Base-by-base conservation (phyloP, 2,888 invertebrate species). In the Sarcophaga subvicina region DNA sequence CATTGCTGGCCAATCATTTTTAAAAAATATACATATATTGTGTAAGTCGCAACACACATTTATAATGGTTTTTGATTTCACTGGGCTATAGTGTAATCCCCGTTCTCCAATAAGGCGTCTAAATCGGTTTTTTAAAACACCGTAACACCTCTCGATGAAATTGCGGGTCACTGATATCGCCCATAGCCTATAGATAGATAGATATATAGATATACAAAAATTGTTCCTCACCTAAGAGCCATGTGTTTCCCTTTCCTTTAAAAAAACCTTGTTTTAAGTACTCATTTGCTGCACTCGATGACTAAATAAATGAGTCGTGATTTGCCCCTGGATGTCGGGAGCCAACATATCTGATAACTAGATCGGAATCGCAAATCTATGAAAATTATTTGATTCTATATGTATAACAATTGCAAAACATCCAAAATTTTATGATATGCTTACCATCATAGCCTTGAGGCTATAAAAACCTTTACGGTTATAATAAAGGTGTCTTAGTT, bases 401-500 rank as follows among this genome's bases (percentile, higher is more conserved):
- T 3, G 25, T 25, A 25, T 3, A 25, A 25, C 22, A 22, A 22
- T 22, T 22, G 22, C 22, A 22, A 22, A 22, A 22, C 22, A 22
- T 22, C 22, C 22, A 60, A 6, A 60, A 17, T 60, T 11, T 11
- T 11, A 17, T n/a, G 60, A 60, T 60, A 17, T 60, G 2, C 60
- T 60, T 12, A n/a, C 60, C 60, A 60, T 12, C 60, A 60, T 60
- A 17, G n/a, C 60, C 3, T 60, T 60, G 12, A 60, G 12, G 20
- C 60, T 60, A 60, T 60, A 60, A 20, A 60, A 60, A 60, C 60
- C 60, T 60, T 60, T 60, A 20, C 60, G 60, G 17, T 60, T 60
- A 60, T 17, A 17, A 5, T 60, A 60, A n/a, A 4, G 17, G 6
- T 4, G 20, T 17, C 17, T 60, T 60, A n/a, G 6, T 6, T 60